Evolutionary conservation across 2,888 invertebrate genomes (phyloP), one percentile per base, ranked within the genome.

Genomic region (Scaptomyza cyrtandrae): DNA sequence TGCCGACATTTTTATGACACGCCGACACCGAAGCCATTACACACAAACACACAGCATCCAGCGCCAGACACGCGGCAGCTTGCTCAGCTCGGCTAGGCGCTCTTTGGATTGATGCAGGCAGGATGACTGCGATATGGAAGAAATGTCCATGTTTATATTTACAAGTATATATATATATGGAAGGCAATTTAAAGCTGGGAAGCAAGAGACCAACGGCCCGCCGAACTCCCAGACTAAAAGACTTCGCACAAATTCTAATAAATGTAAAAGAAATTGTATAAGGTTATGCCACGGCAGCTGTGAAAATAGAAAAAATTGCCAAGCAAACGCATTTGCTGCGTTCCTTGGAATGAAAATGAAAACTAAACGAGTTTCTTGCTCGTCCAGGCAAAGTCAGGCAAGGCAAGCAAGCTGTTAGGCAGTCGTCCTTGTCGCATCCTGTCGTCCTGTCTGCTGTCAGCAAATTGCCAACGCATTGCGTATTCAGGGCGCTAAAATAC

Each of bases 181-280:
- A 58, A 66, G 71, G 61, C 73, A 71, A 80, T 75, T 77, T 81
- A 59, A 45, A 43, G 49, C 14, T 45, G 67, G 66, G 69, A 75
- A 72, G 65, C 55, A 59, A 69, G 10, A 65, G 72, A 59, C 68
- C 58, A 33, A 54, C 35, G 35, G 57, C 68, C 54, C 60, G 48
- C 54, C 65, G 49, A 63, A 48, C 63, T 13, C 45, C 48, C 37
- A 14, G 56, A 41, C 59, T 39, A 64, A 70, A 78, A 72, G 70
- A 65, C 78, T 66, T 52, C 71, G 60, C 77, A 72, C 82, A 85
- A 83, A 84, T 84, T 84, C 83, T 84, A 84, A 84, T 84, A 85
- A 85, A 84, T 84, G 80, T 84, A 71, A 80, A 84, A 84, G 85
- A 84, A 84, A 84, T 84, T 84, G 85, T 85, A 84, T 84, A 72